Conservation (phyloP, 1,140 invertebrate species). For the Drosophila repletoides region DNA sequence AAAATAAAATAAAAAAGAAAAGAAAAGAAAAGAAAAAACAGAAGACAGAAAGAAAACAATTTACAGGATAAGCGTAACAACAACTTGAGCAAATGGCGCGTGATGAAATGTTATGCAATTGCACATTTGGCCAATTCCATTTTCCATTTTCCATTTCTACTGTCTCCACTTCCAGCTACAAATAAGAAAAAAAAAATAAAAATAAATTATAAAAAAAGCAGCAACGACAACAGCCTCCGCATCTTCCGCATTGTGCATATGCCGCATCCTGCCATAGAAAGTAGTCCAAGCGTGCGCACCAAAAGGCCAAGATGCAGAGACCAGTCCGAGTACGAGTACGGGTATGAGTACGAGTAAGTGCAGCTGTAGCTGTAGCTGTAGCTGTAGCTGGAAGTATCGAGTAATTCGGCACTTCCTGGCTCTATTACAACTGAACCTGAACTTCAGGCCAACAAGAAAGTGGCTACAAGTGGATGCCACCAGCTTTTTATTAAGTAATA, state of each 20-base stretch:
- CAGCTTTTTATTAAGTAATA: conserved; percentile 38
- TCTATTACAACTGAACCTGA: conserved; percentile 67
- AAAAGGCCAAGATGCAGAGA: conserved; percentile 46
- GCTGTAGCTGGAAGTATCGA: conserved; percentile 31
- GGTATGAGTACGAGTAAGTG: too few species aligned
- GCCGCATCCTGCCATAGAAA: conserved; percentile 76
- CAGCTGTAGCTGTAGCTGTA: too few species aligned
- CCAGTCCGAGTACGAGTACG: too few species aligned
- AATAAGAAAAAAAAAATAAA: conserved; percentile 25
- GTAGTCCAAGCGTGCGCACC: conserved; percentile 66
- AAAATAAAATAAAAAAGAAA: conserved; percentile 10
- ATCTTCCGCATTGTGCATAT: conserved; percentile 64
- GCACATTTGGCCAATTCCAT: conserved; percentile 21
- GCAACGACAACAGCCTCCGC: not conserved
- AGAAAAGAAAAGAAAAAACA: not conserved
- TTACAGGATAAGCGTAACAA: conserved; percentile 43
- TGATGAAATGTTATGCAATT: conserved; percentile 75
- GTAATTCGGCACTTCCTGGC: conserved; percentile 67
- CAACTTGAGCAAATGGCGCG: conserved; percentile 51
- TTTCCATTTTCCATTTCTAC: conserved; percentile 36
- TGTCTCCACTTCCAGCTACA: conserved; percentile 52
- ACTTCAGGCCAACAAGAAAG: conserved; percentile 59
- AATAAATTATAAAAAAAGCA: conserved; percentile 1
- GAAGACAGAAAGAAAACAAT: not conserved
- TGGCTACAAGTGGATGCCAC: conserved; percentile 37